Evolutionary conservation across 2,113 vertebrate species (phyloP), one percentile per base, ranked within the genome.

Genomic region (Ivindomyrus marchei): DNA sequence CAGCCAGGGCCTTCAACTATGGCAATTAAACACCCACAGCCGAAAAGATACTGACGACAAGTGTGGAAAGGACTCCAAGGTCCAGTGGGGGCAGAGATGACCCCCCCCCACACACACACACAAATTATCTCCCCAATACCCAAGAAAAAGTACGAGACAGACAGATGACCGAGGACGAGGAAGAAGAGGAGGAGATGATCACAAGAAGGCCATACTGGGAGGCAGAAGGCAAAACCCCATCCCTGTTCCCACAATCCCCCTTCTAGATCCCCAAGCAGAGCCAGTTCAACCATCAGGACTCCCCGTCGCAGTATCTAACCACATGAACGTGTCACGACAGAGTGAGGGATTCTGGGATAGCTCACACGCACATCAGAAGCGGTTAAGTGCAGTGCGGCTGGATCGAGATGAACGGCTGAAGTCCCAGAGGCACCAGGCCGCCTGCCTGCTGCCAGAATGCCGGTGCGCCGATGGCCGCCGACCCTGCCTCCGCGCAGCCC

Each of bases 291-390:
- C 90, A 92, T 53, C 87, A 27, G 84, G 19, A 93, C 62, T 90
- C 86, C 90, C 90, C 74, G 58, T 87, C 52, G 45, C 13, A 39
- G 31, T 42, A 46, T 56, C 74, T 2, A 31, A 46, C 56, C 70
- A 3, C 62, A 93, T 94, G 92, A 93, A 94, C 94, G 89, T 89
- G 90, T 90, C 92, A 49, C 92, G 93, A 91, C 90, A 91, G 90
- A 91, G 89, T 91, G 90, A 92, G 94, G 93, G 93, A 93, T 93
- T 85, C 92, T 91, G 91, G 94, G 93, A 91, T 92, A 90, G 92
- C 93, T 95, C 94, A 93, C 92, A 93, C 92, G 93, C 91, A 94
- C 93, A 95, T 95, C 95, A 95, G 94, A 95, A 94, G 92, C 88
- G 92, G 94, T 94, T 93, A 95, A 93, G 92, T 77, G 74, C 93